A percentile compares a stretch with the other conserved stretches of the same genome.
Conservation (phyloP, 2,113 vertebrate species). For the Butorides virescens region DNA sequence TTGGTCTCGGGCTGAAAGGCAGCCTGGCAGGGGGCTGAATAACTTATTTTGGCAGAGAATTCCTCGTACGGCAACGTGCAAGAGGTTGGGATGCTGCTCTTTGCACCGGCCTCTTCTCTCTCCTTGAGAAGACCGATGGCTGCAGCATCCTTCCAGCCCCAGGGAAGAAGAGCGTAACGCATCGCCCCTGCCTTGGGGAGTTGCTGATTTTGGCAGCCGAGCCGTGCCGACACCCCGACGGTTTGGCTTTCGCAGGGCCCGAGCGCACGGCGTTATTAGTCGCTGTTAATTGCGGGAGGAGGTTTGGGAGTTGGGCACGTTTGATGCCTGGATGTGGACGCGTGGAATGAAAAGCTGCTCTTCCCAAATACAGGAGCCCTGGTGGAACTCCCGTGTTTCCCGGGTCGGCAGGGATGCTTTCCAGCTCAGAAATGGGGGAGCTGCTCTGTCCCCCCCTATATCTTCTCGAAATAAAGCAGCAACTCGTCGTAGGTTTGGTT, state of each 20-base stretch:
- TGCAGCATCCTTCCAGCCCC: not conserved
- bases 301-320: not conserved
- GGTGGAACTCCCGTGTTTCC: not conserved
- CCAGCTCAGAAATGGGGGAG: fast-evolving
- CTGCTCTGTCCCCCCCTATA: fast-evolving
- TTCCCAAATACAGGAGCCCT: not conserved
- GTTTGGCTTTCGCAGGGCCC: not conserved
- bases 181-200: not conserved
- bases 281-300: not conserved
- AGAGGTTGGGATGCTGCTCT: not conserved
- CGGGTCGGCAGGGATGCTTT: not conserved
- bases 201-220: not conserved
- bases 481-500: fast-evolving
- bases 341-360: not conserved
- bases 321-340: not conserved
- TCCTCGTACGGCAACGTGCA: fast-evolving
- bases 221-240: fast-evolving
- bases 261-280: not conserved
- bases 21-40: not conserved
- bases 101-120: fast-evolving
- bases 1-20: not conserved
- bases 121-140: not conserved
- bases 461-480: not conserved
- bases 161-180: not conserved
- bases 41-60: not conserved